Evolutionary conservation across 2,113 vertebrate genomes (phyloP).

Genomic region (Eulacestoma nigropectus): DNA sequence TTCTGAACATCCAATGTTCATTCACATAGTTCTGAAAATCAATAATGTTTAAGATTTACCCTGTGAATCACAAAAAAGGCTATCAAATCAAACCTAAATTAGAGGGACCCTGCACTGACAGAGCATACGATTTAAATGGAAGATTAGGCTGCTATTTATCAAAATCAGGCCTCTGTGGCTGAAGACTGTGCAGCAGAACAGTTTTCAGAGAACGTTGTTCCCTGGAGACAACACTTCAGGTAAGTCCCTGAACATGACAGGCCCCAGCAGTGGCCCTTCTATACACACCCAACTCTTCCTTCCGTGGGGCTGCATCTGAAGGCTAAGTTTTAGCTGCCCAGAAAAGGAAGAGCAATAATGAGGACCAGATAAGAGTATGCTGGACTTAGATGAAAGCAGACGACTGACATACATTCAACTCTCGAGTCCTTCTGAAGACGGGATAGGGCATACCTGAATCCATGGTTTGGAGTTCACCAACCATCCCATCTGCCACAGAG

Average conservation of each 20-base stretch:
- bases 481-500: neutral
- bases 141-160: neutral
- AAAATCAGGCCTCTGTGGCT: neutral
- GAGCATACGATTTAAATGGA: neutral
- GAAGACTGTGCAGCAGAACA: neutral
- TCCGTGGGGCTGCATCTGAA: neutral
- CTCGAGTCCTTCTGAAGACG: neutral
- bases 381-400: neutral
- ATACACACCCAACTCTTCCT: neutral
- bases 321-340: neutral
- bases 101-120: neutral
- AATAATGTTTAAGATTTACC: neutral
- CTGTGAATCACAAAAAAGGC: neutral
- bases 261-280: neutral
- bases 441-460: neutral
- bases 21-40: neutral
- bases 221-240: neutral
- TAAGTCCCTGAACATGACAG: neutral
- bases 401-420: rapidly evolving
- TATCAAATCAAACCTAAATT: neutral
- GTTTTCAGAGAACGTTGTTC: neutral
- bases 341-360: neutral
- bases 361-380: neutral
- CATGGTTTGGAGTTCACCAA: neutral
- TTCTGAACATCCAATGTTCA: neutral